A percentile compares a stretch with the other conserved stretches of the same genome.
phyloP scores from a whole-genome alignment of 2,113 vertebrate genomes.

The Cynopterus brachyotis region DNA sequence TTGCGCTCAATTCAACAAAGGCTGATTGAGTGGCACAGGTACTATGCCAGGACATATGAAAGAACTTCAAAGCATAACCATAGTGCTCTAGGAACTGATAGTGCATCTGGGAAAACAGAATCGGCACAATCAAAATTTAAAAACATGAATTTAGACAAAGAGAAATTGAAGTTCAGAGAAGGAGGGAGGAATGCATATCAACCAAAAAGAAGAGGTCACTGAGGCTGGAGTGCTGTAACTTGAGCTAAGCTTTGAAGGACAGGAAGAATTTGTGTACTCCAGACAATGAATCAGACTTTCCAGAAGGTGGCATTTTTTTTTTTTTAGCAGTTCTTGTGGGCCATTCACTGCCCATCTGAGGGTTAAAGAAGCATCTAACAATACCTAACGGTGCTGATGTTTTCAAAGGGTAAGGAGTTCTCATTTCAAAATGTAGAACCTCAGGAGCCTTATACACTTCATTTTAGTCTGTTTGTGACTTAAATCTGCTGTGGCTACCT shows the following conservation, averaged over 20 bases:
- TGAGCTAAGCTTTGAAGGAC: conserved; percentile 28
- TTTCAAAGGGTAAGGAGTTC: conserved; percentile 62
- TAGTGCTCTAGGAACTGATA: background rate
- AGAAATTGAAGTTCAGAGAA: background rate
- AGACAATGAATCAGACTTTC: conserved; percentile 46
- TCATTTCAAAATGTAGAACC: conserved; percentile 14
- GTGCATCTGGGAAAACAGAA: background rate
- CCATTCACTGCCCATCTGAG: conserved; percentile 31
- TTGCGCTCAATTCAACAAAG: background rate
- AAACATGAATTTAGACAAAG: background rate
- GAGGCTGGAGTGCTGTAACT: background rate
- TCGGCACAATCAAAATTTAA: background rate
- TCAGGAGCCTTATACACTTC: background rate
- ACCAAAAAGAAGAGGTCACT: background rate
- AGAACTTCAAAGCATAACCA: background rate
- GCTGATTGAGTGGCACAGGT: background rate
- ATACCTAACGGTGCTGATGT: conserved; percentile 24
- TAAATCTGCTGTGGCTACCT: background rate
- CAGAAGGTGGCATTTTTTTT: conserved; percentile 48
- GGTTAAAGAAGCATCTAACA: conserved; percentile 28
- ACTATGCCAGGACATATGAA: background rate
- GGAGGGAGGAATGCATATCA: background rate
- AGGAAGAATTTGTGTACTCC: background rate
- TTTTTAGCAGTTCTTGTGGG: conserved; percentile 35
- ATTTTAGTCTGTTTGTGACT: background rate